Base-by-base conservation (phyloP, 1,140 invertebrate genomes). In the Druon quercuslanigerum region DNA sequence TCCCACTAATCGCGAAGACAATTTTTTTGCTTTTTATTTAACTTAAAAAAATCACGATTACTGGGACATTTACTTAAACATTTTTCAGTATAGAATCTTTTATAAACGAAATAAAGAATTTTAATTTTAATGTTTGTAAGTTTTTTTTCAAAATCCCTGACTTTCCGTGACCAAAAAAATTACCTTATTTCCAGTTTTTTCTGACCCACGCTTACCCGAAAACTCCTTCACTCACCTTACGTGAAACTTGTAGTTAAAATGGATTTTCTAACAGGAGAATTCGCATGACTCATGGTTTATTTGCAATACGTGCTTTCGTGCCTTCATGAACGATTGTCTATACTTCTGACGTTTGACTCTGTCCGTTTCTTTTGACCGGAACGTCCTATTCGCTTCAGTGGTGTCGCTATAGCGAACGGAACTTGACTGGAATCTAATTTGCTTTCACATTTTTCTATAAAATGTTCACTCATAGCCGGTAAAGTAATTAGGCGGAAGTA, bases 311-410 rank as follows among this genome's bases (percentile, higher is more conserved):
- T 40, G 25, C 25, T 40, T 66, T 66, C 33, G 60, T 66, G 60
- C 40, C 33, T 66, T 40, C 7, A 60, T 25, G 14, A 60, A 33
- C 57, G 25, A 25, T 66, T 46, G 60, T 66, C 60, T 66, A 66
- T 33, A 66, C 56, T 57, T 17, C 25, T 33, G 52, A 56, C 25
- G 25, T 40, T 66, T 33, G 25, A 66, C 40, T 66, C 60, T 66
- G 60, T 66, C 60, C 33, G 25, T 66, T 33, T 33, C 60, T 66
- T 66, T 66, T 25, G 9, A 40, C 14, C 25, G 60, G 60, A 66
- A 66, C 60, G 57, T 60, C 56, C 56, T 57, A 57, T 66, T 40
- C 57, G 57, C 57, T 66, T 66, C 12, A 66, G 57, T 66, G 33
- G 25, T n/a, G 19, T 20, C 33, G 9, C 33, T 33, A 11, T 11